Conservation (phyloP, 2,797 vertebrate species). For the Eutrigla gurnardus region DNA sequence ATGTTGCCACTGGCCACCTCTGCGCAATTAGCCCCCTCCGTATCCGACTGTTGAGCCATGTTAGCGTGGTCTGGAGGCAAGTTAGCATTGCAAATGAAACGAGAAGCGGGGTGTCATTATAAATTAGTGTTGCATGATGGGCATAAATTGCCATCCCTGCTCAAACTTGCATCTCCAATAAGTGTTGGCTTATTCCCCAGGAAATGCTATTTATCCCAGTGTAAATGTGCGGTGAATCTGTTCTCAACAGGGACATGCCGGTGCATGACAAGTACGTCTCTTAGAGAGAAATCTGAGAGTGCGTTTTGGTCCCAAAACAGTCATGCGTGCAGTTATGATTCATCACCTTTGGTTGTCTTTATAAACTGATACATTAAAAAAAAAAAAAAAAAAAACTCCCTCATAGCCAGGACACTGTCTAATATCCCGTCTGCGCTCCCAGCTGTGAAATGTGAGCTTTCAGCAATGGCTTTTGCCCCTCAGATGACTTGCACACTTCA, state of each 20-base stretch:
- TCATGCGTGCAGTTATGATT: conserved; percentile 40
- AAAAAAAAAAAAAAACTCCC: conserved; percentile 38
- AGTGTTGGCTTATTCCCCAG: conserved; percentile 54
- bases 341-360: conserved; percentile 44
- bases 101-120: conserved; percentile 70
- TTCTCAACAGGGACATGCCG: conserved; percentile 49
- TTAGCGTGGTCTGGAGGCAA: conserved; percentile 63
- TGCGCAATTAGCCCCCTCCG: conserved; percentile 76
- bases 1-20: conserved; percentile 76
- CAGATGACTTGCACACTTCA: conserved; percentile 43
- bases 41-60: conserved; percentile 58
- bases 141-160: conserved; percentile 73
- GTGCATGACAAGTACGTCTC: conserved; percentile 60
- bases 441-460: conserved; percentile 67
- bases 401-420: conserved; percentile 45
- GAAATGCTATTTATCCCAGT: conserved; percentile 66
- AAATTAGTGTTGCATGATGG: conserved; percentile 79
- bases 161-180: conserved; percentile 69
- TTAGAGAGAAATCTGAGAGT: conserved; percentile 24
- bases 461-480: conserved; percentile 50
- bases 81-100: conserved; percentile 79
- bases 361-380: conserved; percentile 56
- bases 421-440: conserved; percentile 48
- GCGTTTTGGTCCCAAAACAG: conserved; percentile 30
- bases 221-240: conserved; percentile 51